Conservation (phyloP, 1,140 invertebrate genomes). For the Aricia agestis region DNA sequence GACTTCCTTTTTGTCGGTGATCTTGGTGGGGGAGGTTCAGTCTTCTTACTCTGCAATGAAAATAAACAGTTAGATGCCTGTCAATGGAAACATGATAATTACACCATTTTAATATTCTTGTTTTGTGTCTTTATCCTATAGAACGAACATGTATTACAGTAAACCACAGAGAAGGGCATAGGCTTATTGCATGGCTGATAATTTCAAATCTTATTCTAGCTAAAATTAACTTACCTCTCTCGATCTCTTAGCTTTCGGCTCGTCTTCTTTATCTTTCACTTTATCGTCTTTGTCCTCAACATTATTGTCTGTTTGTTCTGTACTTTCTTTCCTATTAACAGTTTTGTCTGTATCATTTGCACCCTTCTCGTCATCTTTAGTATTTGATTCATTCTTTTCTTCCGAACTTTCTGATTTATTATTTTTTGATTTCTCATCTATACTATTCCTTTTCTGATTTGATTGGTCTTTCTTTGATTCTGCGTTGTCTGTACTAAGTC, state of each 20-base stretch:
- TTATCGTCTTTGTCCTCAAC: constrained; percentile 29
- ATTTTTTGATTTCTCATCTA: constrained; percentile 15
- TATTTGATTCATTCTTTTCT: constrained; percentile 18
- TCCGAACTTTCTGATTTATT: constrained; percentile 13
- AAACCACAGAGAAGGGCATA: no score
- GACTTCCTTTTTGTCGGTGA: constrained; percentile 61
- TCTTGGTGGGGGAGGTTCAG: constrained; percentile 51
- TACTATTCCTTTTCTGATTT: constrained; percentile 16
- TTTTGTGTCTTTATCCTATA: no score
- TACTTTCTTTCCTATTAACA: constrained; percentile 24
- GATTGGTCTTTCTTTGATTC: constrained; percentile 16
- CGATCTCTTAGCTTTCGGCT: constrained; percentile 59
- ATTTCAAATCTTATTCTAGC: no score
- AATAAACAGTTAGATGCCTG: not conserved
- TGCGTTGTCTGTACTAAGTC: constrained; percentile 21
- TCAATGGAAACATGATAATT: no score
- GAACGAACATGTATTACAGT: no score
- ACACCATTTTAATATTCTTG: no score
- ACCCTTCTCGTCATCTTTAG: constrained; percentile 14
- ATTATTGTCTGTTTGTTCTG: constrained; percentile 23
- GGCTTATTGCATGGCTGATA: no score
- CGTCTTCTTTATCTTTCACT: constrained; percentile 37
- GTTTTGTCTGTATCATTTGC: constrained; percentile 19
- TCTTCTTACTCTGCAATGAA: constrained; percentile 62
- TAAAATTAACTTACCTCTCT: constrained; percentile 50